Percentiles rank a stretch among this genome's conserved stretches.
phyloP scores from a whole-genome alignment of 2,888 invertebrate genomes.

The Hemicrepidius hirtus region DNA sequence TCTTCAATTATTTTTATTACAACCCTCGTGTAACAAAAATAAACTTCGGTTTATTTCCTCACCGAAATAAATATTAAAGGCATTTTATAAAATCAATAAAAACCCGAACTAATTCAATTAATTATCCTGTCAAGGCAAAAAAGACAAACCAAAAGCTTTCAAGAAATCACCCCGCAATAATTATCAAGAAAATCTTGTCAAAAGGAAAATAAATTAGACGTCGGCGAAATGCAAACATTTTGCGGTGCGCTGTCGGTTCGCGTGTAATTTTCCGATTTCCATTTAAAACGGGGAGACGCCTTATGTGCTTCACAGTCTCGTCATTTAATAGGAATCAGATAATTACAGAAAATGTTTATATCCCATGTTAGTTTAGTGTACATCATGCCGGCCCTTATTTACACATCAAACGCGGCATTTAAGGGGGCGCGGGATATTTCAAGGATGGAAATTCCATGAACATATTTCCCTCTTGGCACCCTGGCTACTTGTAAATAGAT shows the following conservation, averaged over 20 bases:
- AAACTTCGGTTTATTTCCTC: too few species aligned
- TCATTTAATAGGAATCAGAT: slow-evolving; percentile 27
- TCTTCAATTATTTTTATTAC: too few species aligned
- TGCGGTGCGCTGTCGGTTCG: slow-evolving; percentile 9
- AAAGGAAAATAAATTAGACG: neutral
- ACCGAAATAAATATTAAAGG: too few species aligned
- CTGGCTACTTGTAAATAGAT: neutral
- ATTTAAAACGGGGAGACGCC: slow-evolving; percentile 16
- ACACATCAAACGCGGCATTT: slow-evolving; percentile 30
- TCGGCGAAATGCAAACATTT: neutral
- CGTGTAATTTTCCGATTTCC: slow-evolving; percentile 32
- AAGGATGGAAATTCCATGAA: neutral
- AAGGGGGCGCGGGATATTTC: neutral
- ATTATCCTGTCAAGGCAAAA: too few species aligned
- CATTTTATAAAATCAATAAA: too few species aligned
- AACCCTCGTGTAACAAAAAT: too few species aligned
- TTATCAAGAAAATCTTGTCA: neutral
- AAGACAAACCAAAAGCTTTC: too few species aligned
- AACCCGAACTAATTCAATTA: too few species aligned
- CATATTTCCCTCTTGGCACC: neutral
- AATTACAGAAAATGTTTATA: slow-evolving; percentile 31
- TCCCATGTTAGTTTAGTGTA: slow-evolving; percentile 12
- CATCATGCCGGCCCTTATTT: slow-evolving; percentile 23
- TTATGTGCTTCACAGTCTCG: slow-evolving; percentile 25
- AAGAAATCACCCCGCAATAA: too few species aligned